Conservation (phyloP, 2,888 invertebrate species). For the Sarcophaga subvicina region DNA sequence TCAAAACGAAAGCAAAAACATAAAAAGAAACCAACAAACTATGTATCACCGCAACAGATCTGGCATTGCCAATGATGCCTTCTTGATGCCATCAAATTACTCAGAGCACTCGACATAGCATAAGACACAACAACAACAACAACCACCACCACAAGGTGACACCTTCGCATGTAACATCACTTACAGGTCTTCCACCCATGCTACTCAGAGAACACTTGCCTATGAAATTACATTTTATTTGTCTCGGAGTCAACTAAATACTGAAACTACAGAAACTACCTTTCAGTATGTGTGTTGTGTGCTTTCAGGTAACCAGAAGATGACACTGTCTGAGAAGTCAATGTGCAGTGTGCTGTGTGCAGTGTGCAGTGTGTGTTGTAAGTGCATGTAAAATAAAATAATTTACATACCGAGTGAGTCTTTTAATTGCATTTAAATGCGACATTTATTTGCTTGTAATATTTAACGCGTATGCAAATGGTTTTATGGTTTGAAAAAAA, state of each 20-base stretch:
- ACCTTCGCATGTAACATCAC: slow-evolving; percentile 9
- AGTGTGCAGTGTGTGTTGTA: not conserved
- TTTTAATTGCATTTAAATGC: slow-evolving; percentile 81
- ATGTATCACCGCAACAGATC: slow-evolving; percentile 13
- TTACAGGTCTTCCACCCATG: not conserved
- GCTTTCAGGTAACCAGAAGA: not conserved
- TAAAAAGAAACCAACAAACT: slow-evolving; percentile 4
- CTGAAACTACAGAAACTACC: too few species aligned
- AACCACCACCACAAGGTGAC: slow-evolving; percentile 24
- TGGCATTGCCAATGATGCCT: not conserved
- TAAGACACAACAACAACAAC: not conserved
- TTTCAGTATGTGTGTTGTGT: not conserved
- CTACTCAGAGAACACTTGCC: not conserved
- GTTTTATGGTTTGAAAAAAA: slow-evolving; percentile 72
- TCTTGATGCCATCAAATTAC: too few species aligned
- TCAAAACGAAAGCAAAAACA: not conserved
- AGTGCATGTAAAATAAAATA: slow-evolving; percentile 50
- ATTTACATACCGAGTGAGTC: slow-evolving; percentile 49
- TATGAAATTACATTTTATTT: slow-evolving; percentile 4
- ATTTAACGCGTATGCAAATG: slow-evolving; percentile 79
- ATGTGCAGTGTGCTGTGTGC: not conserved
- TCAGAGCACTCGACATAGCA: not conserved
- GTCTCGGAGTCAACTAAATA: too few species aligned
- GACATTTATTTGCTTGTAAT: slow-evolving; percentile 80
- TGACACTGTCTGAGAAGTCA: not conserved